Evolutionary conservation across 2,888 invertebrate genomes (phyloP).

Genomic region (Andrena trimmerana): DNA sequence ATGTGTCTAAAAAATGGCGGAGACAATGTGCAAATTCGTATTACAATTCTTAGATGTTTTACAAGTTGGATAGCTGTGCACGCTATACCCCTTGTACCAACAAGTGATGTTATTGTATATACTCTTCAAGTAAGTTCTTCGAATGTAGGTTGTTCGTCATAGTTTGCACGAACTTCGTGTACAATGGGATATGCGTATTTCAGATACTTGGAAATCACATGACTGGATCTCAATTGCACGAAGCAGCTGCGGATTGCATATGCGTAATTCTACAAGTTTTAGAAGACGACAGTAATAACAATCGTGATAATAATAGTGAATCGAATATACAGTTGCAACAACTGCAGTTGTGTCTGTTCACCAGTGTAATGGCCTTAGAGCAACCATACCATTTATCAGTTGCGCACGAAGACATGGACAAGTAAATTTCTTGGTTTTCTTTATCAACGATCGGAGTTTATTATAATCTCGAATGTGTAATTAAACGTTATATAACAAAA

Average conservation of each 20-base stretch:
- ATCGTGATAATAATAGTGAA: conserved; percentile 87
- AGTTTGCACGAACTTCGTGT: not conserved
- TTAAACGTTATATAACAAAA: conserved; percentile 37
- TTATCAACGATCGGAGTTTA: conserved; percentile 5
- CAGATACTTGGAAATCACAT: conserved; percentile 88
- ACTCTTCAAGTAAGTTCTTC: conserved; percentile 87
- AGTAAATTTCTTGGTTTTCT: conserved; percentile 84
- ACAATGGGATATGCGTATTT: conserved; percentile 1
- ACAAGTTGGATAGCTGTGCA: conserved; percentile 96
- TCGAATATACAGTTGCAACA: conserved; percentile 88
- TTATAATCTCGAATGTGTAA: conserved; percentile 14
- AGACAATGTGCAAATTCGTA: conserved; percentile 89
- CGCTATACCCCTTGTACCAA: conserved; percentile 91
- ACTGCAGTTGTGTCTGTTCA: conserved; percentile 93
- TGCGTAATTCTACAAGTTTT: conserved; percentile 94
- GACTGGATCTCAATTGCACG: conserved; percentile 90
- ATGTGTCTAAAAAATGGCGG: conserved; percentile 90
- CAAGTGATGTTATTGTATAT: conserved; percentile 90
- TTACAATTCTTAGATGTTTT: conserved; percentile 93
- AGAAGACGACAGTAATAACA: conserved; percentile 86
- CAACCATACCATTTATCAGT: conserved; percentile 96
- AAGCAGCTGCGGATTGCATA: conserved; percentile 95
- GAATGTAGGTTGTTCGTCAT: not conserved
- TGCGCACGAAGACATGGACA: conserved; percentile 97
- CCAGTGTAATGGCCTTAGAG: conserved; percentile 92